Evolutionary conservation across 1,140 invertebrate species (phyloP).

Genomic region (Leptinotarsa lineolata): DNA sequence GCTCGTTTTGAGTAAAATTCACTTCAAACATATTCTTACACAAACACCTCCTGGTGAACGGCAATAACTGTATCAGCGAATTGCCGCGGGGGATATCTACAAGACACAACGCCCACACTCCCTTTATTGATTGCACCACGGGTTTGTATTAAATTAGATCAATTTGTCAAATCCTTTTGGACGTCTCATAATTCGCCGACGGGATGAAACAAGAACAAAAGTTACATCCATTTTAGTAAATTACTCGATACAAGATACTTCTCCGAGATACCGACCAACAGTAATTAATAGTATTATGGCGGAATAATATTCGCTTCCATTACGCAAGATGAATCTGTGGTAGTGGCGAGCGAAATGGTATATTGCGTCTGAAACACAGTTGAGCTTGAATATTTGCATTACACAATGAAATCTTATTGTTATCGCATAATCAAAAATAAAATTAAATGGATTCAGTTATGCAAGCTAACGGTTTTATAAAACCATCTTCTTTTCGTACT

Average conservation of each 20-base stretch:
- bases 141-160: slow-evolving; percentile 45
- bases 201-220: slow-evolving; percentile 43
- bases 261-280: slow-evolving; percentile 31
- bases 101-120: slow-evolving; percentile 16
- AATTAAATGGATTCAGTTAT: too few relatives aligned
- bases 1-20: too few relatives aligned
- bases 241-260: slow-evolving; percentile 42
- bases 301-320: background rate
- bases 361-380: background rate
- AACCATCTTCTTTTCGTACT: too few relatives aligned
- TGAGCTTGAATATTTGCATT: too few relatives aligned
- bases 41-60: too few relatives aligned
- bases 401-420: background rate
- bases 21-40: too few relatives aligned
- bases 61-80: background rate
- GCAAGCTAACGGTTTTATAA: too few relatives aligned
- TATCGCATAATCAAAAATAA: background rate
- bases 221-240: slow-evolving; percentile 42
- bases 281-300: slow-evolving; percentile 35
- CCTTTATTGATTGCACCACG: slow-evolving; percentile 41
- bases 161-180: slow-evolving; percentile 47
- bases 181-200: slow-evolving; percentile 43
- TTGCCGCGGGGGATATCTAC: background rate
- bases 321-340: slow-evolving; percentile 4
- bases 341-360: background rate